Base-by-base conservation (phyloP, 2,113 vertebrate genomes). In the Carassius carassius region DNA sequence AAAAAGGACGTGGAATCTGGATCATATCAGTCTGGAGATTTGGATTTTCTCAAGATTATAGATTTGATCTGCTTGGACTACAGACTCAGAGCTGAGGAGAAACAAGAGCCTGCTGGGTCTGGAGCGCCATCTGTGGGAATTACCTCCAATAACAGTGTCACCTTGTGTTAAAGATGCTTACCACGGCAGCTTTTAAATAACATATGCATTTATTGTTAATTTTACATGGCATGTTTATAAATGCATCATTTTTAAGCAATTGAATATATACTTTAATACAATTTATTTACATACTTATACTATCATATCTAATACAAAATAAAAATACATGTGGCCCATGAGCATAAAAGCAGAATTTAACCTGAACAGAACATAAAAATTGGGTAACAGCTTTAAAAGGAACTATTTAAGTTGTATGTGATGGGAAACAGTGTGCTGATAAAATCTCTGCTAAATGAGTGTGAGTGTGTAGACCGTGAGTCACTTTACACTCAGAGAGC, bases 111-210 rank as follows among this genome's bases (percentile, higher is more conserved):
- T 37, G 17, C 35, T 84, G 54, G 58, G 78, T 78, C 19, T 65
- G 72, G 65, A 83, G 54, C 85, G 80, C 86, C 86, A 87, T 77
- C 86, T 87, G 12, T 83, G 19, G 86, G 58, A 17, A 58, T 6
- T 5, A 37, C 7, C 32, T 11, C 9, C 6, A 47, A 82, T 12
- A 19, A 21, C 23, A 35, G n/a, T 3, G 16, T 25, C 2, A 47
- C n/a, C 25, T 41, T 21, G 16, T 14, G n/a, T 6, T 29, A 0
- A 74, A 25, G 23, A 37, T 4, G 16, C 8, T 35, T 35, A 17
- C 2, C 5, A 29, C 6, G 37, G 37, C 6, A 41, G 37, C 37
- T 7, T 41, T 41, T 41, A 41, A 41, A 41, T 41, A 41, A 41
- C 37, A 41, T 41, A 41, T 41, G 5, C 37, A 41, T 41, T 5